These are phyloP conservation scores for Zelleria hepariella DNA, from an alignment of 2,888 invertebrate species.

Conservation along the genomic window DNA sequence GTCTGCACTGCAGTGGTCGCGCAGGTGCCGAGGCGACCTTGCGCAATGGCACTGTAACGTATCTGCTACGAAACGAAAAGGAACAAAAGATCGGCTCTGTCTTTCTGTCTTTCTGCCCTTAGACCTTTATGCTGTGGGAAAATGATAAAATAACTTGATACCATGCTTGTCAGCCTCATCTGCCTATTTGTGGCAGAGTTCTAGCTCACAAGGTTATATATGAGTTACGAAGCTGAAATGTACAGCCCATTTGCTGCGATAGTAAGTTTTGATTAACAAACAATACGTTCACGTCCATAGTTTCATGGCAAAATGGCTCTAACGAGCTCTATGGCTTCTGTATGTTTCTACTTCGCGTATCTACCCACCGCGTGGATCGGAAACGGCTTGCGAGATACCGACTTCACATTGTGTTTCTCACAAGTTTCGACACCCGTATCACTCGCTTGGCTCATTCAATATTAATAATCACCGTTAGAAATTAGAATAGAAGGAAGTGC, in stretches of 20 bases:
- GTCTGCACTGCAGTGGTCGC: constrained; percentile 42
- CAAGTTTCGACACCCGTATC: constrained; percentile 33
- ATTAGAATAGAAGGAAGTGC: neutral
- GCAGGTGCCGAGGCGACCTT: constrained; percentile 58
- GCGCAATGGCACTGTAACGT: constrained; percentile 53
- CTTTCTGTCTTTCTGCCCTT: neutral
- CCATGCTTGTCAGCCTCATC: no score
- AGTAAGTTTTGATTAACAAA: no score
- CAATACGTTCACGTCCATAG: no score
- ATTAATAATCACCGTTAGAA: neutral
- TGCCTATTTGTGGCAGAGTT: no score
- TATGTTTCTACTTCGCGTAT: constrained; percentile 18
- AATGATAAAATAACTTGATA: no score
- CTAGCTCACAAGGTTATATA: no score
- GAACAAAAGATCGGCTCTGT: neutral
- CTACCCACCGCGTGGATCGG: constrained; percentile 49
- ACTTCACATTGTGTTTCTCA: constrained; percentile 18
- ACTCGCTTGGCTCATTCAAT: neutral
- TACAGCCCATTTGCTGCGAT: no score
- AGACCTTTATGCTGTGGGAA: neutral
- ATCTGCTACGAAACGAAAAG: constrained; percentile 14
- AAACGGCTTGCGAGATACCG: constrained; percentile 56
- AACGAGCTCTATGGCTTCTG: no score
- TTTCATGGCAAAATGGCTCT: no score
- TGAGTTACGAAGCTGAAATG: no score